These are phyloP conservation scores for Ceratoteleas bidentatus DNA, from an alignment of 1,140 invertebrate species.

Conservation along the genomic window DNA sequence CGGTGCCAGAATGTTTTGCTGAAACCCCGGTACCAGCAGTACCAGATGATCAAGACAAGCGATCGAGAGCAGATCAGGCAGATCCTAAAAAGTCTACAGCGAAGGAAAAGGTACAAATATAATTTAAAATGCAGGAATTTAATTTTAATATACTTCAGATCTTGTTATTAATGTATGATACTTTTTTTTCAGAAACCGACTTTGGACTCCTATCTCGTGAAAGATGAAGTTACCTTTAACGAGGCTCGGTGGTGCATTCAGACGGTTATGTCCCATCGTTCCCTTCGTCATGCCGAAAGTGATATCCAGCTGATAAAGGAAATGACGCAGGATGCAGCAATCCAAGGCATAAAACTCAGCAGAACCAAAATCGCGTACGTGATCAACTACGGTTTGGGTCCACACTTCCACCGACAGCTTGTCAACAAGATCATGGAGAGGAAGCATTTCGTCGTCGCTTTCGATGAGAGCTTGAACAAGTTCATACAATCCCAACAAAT, in stretches of 20 bases:
- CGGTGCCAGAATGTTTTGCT: neutral
- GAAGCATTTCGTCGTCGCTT: slow-evolving; percentile 18
- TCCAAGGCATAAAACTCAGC: slow-evolving; percentile 20
- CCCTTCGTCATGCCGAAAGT: slow-evolving; percentile 16
- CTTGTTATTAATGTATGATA: no score
- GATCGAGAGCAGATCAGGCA: neutral
- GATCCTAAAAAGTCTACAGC: no score
- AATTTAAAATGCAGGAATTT: no score
- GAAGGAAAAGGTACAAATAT: no score
- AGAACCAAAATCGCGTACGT: slow-evolving; percentile 25
- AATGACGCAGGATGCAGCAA: slow-evolving; percentile 18
- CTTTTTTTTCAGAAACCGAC: slow-evolving; percentile 15
- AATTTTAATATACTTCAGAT: no score
- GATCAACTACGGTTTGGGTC: slow-evolving; percentile 11
- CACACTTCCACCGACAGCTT: slow-evolving; percentile 13
- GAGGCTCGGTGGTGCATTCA: slow-evolving; percentile 25
- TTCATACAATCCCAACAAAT: slow-evolving; percentile 20
- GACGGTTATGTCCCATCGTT: slow-evolving; percentile 24
- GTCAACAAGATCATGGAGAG: neutral
- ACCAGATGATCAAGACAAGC: neutral
- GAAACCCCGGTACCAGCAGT: neutral
- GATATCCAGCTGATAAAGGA: slow-evolving; percentile 14
- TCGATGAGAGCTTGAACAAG: slow-evolving; percentile 26
- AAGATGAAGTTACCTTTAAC: slow-evolving; percentile 24
- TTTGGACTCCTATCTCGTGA: slow-evolving; percentile 15